These are phyloP conservation scores for Cetoscarus ocellatus DNA, from an alignment of 2,797 vertebrate species.

Conservation along the genomic window DNA sequence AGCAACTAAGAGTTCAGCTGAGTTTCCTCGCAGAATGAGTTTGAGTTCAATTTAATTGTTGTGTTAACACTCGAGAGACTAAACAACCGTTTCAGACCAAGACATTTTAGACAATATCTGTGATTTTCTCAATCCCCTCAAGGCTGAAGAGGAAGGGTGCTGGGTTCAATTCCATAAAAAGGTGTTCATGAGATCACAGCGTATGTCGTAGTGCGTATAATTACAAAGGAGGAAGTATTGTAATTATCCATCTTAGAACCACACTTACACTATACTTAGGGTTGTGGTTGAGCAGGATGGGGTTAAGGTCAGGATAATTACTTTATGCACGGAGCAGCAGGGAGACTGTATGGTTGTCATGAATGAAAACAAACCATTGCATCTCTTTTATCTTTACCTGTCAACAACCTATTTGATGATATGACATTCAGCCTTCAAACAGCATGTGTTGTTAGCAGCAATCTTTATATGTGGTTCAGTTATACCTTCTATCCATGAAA, in stretches of 20 bases:
- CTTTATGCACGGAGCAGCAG: constrained; percentile 49
- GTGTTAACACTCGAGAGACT: constrained; percentile 7
- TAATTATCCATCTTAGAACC: constrained; percentile 79
- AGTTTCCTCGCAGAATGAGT: constrained; percentile 15
- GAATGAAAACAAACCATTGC: constrained; percentile 16
- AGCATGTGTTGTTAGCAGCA: background rate
- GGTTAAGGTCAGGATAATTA: constrained; percentile 73
- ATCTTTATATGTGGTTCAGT: background rate
- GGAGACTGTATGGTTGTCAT: constrained; percentile 28
- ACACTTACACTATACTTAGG: constrained; percentile 79
- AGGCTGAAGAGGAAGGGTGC: constrained; percentile 65
- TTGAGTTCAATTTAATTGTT: constrained; percentile 13
- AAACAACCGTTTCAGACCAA: constrained; percentile 29
- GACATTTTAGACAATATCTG: constrained; percentile 46
- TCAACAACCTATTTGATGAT: constrained; percentile 32
- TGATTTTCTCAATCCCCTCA: constrained; percentile 44
- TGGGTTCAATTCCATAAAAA: constrained; percentile 77
- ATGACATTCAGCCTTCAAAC: constrained; percentile 26
- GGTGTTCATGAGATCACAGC: constrained; percentile 70
- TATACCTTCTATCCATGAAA: background rate
- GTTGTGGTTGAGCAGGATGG: constrained; percentile 74
- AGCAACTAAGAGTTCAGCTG: constrained; percentile 17
- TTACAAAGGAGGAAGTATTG: constrained; percentile 76
- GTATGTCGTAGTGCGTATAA: constrained; percentile 74
- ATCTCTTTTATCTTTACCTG: constrained; percentile 32